Base-by-base conservation (phyloP, 2,888 invertebrate genomes). In the Drosophila austrosaltans region DNA sequence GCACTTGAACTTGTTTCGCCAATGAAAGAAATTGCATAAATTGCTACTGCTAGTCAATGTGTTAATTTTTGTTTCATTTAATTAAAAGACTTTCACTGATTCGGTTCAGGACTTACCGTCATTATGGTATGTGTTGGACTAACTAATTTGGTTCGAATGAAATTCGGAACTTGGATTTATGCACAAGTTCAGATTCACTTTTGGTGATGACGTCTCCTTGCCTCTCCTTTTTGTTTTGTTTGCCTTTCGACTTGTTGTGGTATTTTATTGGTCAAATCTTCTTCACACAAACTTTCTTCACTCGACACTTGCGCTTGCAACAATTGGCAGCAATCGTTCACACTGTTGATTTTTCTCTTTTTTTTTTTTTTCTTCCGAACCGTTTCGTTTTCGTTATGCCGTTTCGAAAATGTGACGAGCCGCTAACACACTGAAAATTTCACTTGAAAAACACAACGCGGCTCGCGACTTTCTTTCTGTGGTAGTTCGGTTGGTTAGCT, bases 1-100 rank as follows among this genome's bases (percentile, higher is more conserved):
- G 89, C 89, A 87, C 85, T 86, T 86, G 89, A 86, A 86, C 85
- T 86, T 89, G 89, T 81, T 84, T 73, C 53, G 39, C 39, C 58
- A 69, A 25, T 48, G 4, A 57, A 69, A 74, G 63, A 63, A 72
- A 68, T 83, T 87, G 88, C 85, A 83, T 82, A 87, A 82, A 76
- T 72, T 10, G 48, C 25, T 48, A 20, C 20, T 40, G 42, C 16
- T 3, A n/a, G 36, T 53, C 28, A 28, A 62, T 61, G 69, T 62
- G 66, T 73, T 65, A 72, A 78, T 80, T 79, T 80, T 82, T 16
- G 16, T 78, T 75, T 72, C 70, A 69, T 71, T 66, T 64, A 71
- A 69, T 67, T 69, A 10, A 32, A 48, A 69, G 73, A 85, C 84
- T 85, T 85, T 85, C 84, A 79, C 84, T 79, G 71, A 3, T 22